A percentile compares a stretch with the other conserved stretches of the same genome.
phyloP scores from a whole-genome alignment of 1,140 invertebrate genomes.

The Drosophila pectinifera region DNA sequence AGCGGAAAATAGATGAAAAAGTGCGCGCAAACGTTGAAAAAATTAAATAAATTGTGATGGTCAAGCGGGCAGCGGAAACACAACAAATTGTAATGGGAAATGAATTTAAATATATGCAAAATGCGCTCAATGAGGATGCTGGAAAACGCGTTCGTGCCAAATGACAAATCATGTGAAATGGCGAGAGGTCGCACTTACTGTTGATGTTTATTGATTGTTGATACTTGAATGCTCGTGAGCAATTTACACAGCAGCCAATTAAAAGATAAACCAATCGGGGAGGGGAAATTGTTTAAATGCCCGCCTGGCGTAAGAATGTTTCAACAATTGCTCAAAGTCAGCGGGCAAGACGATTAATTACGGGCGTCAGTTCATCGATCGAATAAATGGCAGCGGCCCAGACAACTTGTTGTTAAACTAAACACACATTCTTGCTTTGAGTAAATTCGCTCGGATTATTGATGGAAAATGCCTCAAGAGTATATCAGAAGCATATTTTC shows the following conservation, averaged over 20 bases:
- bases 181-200: conserved; percentile 18
- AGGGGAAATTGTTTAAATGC: conserved; percentile 12
- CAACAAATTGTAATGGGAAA: conserved; percentile 34
- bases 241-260: conserved; percentile 54
- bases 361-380: conserved; percentile 35
- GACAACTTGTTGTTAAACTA: conserved; percentile 17
- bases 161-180: conserved; percentile 33
- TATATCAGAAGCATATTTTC: neutral
- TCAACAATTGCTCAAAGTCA: conserved; percentile 74
- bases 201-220: conserved; percentile 44
- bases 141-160: conserved; percentile 14
- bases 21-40: conserved; percentile 24
- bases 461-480: neutral
- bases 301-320: conserved; percentile 45
- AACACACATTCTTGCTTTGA: conserved; percentile 13
- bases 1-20: conserved; percentile 30
- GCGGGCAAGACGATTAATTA: conserved; percentile 57
- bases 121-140: conserved; percentile 28
- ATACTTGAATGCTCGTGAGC: conserved; percentile 34
- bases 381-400: conserved; percentile 12
- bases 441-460: too few species aligned
- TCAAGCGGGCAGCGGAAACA: conserved; percentile 26
- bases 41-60: conserved; percentile 43
- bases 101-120: conserved; percentile 58
- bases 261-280: conserved; percentile 33